Evolutionary conservation across 2,888 invertebrate genomes (phyloP).

Genomic region (Xestia ashworthii): DNA sequence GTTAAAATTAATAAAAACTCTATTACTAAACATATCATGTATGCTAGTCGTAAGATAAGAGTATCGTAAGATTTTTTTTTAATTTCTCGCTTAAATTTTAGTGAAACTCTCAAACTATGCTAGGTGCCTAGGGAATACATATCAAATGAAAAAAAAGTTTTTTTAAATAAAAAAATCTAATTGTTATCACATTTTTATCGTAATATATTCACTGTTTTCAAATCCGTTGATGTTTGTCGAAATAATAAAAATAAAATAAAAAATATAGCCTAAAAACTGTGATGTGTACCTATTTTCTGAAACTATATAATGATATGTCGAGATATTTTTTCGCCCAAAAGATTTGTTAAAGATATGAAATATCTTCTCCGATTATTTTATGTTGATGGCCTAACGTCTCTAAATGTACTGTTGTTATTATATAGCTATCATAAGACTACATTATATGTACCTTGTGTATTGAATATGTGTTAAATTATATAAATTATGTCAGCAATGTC

Average conservation of each 20-base stretch:
- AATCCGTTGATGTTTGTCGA: slow-evolving; percentile 67
- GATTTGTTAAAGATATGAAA: slow-evolving; percentile 84
- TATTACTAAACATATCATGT: slow-evolving; percentile 76
- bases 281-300: slow-evolving; percentile 85
- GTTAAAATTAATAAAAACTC: slow-evolving; percentile 76
- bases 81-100: slow-evolving; percentile 73
- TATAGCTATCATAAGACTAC: slow-evolving; percentile 72
- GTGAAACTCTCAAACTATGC: slow-evolving; percentile 70
- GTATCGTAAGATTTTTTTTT: slow-evolving; percentile 67
- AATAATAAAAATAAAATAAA: slow-evolving; percentile 48
- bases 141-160: slow-evolving; percentile 75
- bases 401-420: slow-evolving; percentile 66
- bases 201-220: slow-evolving; percentile 62
- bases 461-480: slow-evolving; percentile 87
- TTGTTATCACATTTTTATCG: slow-evolving; percentile 66
- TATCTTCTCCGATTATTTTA: slow-evolving; percentile 78
- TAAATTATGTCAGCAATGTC: slow-evolving; percentile 86
- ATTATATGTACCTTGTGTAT: slow-evolving; percentile 82
- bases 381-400: slow-evolving; percentile 79
- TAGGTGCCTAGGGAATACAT: slow-evolving; percentile 87
- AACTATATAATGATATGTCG: slow-evolving; percentile 68
- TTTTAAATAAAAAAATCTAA: slow-evolving; percentile 55
- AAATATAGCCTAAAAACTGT: slow-evolving; percentile 79
- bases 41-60: slow-evolving; percentile 68
- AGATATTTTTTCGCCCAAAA: slow-evolving; percentile 83